phyloP scores from a whole-genome alignment of 1,140 invertebrate species.

The Drusus annulatus region DNA sequence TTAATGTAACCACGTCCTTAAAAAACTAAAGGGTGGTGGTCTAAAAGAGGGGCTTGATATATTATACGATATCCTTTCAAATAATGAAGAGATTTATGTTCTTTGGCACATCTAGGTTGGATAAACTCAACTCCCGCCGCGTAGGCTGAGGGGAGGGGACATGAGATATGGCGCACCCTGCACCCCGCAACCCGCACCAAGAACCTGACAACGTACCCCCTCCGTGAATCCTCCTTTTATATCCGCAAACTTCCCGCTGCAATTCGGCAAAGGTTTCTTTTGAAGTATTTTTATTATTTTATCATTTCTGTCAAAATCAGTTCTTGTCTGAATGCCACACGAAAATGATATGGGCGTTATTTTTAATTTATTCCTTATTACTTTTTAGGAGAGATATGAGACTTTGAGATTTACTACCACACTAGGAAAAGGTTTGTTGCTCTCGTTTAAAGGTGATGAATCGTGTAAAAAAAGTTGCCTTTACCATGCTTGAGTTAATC shows the following conservation, averaged over 20 bases:
- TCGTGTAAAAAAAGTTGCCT: no score
- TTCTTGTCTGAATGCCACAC: background rate
- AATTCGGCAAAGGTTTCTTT: slow-evolving; percentile 20
- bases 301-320: slow-evolving; percentile 32
- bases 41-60: slow-evolving; percentile 15
- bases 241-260: background rate
- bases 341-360: background rate
- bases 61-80: slow-evolving; percentile 19
- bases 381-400: no score
- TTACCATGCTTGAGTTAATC: no score
- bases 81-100: slow-evolving; percentile 35
- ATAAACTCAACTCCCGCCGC: slow-evolving; percentile 23
- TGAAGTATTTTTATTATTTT: slow-evolving; percentile 15
- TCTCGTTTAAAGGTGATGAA: no score
- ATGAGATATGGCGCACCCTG: slow-evolving; percentile 1
- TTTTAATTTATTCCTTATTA: slow-evolving; percentile 23
- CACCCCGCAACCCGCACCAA: background rate
- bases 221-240: background rate
- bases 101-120: slow-evolving; percentile 23
- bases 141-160: background rate
- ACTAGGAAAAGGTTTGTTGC: no score
- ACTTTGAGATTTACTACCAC: no score
- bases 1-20: background rate
- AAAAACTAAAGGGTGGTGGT: background rate
- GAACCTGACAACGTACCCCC: background rate